These are phyloP conservation scores for Amphipyra tragopoginis DNA, from an alignment of 2,888 invertebrate genomes.

Conservation along the genomic window DNA sequence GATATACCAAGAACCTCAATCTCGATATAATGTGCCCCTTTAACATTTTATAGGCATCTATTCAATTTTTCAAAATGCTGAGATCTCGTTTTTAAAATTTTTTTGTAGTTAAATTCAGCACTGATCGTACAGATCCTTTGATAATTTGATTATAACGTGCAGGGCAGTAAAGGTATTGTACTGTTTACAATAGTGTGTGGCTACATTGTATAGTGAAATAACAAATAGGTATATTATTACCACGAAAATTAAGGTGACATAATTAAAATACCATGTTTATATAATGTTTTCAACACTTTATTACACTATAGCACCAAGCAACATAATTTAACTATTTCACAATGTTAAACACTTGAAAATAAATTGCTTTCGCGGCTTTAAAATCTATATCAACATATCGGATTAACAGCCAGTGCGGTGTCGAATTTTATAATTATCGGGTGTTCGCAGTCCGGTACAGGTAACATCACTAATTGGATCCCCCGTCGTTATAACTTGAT, in stretches of 20 bases:
- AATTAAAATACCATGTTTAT: too few species aligned
- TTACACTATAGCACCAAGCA: too few species aligned
- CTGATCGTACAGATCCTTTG: too few species aligned
- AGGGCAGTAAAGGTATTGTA: too few species aligned
- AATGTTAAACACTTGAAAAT: slow-evolving; percentile 18
- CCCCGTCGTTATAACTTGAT: slow-evolving; percentile 60
- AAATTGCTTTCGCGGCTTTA: slow-evolving; percentile 38
- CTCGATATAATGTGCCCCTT: not conserved
- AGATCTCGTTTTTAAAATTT: too few species aligned
- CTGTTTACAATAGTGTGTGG: too few species aligned
- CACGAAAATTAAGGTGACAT: too few species aligned
- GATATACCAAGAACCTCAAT: not conserved
- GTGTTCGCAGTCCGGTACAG: slow-evolving; percentile 43
- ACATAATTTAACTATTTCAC: slow-evolving; percentile 21
- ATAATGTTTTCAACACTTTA: too few species aligned
- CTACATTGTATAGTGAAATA: too few species aligned
- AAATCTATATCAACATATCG: slow-evolving; percentile 45
- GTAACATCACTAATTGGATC: slow-evolving; percentile 67
- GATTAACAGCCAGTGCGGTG: slow-evolving; percentile 51
- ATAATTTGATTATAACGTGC: too few species aligned
- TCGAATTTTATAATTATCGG: slow-evolving; percentile 59
- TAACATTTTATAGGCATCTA: not conserved
- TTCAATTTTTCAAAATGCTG: not conserved
- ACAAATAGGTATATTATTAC: too few species aligned
- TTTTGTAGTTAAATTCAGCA: too few species aligned